These are phyloP conservation scores for Leuciscus idus DNA, from an alignment of 2,113 vertebrate species.

Conservation along the genomic window DNA sequence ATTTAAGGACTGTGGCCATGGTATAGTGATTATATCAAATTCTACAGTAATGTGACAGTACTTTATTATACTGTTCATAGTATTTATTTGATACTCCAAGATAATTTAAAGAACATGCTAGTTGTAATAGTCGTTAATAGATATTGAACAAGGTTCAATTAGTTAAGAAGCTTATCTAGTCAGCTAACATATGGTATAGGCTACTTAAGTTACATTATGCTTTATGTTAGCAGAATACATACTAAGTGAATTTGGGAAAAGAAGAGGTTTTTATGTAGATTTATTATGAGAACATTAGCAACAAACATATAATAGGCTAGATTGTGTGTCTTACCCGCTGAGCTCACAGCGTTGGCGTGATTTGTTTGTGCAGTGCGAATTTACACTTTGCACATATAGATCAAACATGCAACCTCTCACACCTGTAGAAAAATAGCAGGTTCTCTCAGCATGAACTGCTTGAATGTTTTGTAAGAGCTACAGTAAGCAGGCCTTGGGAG, in stretches of 20 bases:
- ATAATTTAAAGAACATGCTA: too few relatives aligned
- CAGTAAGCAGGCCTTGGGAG: background rate
- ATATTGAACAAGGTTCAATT: background rate
- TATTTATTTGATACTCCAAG: too few relatives aligned
- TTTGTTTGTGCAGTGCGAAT: slow-evolving; percentile 27
- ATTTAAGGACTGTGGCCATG: background rate
- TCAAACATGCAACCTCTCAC: background rate
- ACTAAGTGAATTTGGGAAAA: background rate
- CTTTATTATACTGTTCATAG: background rate
- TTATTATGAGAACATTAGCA: background rate
- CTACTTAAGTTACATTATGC: background rate
- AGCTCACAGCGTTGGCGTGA: background rate
- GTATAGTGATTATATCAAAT: background rate
- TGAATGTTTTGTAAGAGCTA: slow-evolving; percentile 17
- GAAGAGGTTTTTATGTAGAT: background rate
- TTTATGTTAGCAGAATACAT: too few relatives aligned
- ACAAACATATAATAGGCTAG: background rate
- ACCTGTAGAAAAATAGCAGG: background rate
- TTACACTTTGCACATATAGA: background rate
- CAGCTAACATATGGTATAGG: background rate
- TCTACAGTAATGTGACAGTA: background rate
- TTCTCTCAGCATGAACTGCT: background rate
- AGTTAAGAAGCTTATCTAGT: background rate
- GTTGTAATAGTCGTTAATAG: too few relatives aligned
- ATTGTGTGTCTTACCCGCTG: background rate